These are phyloP conservation scores for Eublepharis macularius DNA, from an alignment of 2,113 vertebrate genomes.

Conservation along the genomic window DNA sequence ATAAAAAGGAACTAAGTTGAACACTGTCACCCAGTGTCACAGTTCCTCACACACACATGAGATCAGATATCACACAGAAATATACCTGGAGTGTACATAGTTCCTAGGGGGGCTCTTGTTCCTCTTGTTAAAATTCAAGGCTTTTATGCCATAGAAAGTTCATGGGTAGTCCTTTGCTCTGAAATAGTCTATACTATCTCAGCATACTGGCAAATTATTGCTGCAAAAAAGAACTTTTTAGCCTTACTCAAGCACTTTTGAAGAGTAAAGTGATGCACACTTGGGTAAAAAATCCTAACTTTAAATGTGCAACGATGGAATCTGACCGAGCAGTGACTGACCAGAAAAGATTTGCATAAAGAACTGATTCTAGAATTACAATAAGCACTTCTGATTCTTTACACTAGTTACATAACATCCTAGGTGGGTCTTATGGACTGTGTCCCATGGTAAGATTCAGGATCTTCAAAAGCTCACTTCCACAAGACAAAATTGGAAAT, in stretches of 20 bases:
- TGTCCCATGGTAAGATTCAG: background rate
- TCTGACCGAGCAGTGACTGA: too few relatives aligned
- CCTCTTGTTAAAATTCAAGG: background rate
- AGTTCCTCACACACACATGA: background rate
- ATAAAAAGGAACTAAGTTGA: background rate
- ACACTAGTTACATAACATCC: too few relatives aligned
- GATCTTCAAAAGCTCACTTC: background rate
- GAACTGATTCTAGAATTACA: too few relatives aligned
- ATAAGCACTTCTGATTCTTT: too few relatives aligned
- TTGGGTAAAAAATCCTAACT: too few relatives aligned
- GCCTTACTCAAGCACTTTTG: constrained; percentile 39
- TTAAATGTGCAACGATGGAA: too few relatives aligned
- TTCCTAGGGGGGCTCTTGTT: background rate
- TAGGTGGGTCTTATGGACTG: background rate
- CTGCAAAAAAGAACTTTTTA: constrained; percentile 17
- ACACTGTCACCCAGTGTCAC: background rate
- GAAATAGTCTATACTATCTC: constrained; percentile 18
- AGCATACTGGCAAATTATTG: constrained; percentile 39
- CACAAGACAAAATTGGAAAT: background rate
- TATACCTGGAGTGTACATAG: background rate
- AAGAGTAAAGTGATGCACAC: constrained; percentile 3
- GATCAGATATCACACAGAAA: background rate
- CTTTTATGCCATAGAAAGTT: constrained; percentile 21
- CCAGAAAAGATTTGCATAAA: too few relatives aligned
- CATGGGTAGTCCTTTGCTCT: constrained; percentile 7